Evolutionary conservation across 2,888 invertebrate species (phyloP), one percentile per base, ranked within the genome.

Genomic region (Stegana nigrithorax): DNA sequence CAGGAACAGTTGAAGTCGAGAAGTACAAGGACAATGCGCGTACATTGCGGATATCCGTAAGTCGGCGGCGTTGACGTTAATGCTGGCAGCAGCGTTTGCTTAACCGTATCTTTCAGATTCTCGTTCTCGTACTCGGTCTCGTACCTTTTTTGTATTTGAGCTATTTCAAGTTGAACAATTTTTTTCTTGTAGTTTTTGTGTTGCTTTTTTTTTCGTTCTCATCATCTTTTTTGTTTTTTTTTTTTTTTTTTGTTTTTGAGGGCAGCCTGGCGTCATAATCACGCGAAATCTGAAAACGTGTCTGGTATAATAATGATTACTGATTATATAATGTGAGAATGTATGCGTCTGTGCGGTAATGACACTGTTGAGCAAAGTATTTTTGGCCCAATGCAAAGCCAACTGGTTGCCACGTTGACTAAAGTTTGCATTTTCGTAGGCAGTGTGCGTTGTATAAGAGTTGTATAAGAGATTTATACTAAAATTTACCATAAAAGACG

Each of bases 271-370:
- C 71, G 80, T 55, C 76, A 80, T 79, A 75, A 79, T 77, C 81
- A 81, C 73, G 81, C 75, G 68, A 78, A 81, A 81, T 78, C 75
- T 70, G 73, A 71, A 78, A 79, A 81, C 78, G 78, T 78, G 78
- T 81, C 76, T 73, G 70, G 81, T 79, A 79, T 78, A 78, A 73
- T 81, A 78, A 78, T 81, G 81, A 81, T 81, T 70, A 67, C 72
- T 80, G 79, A 80, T 80, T 77, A 78, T 71, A 74, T 70, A 76
- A 12, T 76, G 68, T 78, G 78, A 76, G 80, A 76, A 75, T 76
- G 74, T 80, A 73, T 76, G 67, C 73, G 76, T 75, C 78, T 73
- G 78, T 73, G 80, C 67, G 65, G 67, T 71, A 75, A 72, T 80
- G 70, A 75, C 78, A 72, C 60, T 53, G 64, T 63, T 59, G 44